Evolutionary conservation across 1,140 invertebrate genomes (phyloP).

Genomic region (Odontomachus brunneus): DNA sequence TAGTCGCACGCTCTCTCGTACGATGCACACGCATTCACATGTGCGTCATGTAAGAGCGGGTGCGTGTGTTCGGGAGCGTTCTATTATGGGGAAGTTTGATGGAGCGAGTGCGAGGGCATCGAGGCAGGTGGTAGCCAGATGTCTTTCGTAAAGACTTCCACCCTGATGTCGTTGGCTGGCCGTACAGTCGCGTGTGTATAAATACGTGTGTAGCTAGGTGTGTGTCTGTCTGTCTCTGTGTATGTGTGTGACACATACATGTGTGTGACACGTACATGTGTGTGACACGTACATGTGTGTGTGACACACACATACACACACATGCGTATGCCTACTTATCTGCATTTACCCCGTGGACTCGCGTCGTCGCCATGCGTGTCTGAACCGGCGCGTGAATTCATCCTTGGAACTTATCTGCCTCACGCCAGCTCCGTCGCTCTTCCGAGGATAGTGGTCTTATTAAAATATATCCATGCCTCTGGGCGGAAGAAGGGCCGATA

Average conservation of each 20-base stretch:
- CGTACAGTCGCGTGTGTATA: constrained; percentile 49
- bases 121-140: constrained; percentile 85
- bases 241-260: neutral
- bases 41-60: constrained; percentile 69
- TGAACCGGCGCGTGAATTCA: constrained; percentile 42
- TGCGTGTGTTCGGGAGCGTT: constrained; percentile 70
- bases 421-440: constrained; percentile 6
- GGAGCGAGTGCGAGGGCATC: constrained; percentile 79
- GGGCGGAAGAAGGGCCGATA: neutral
- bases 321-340: constrained; percentile 22
- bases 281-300: neutral
- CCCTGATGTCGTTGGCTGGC: constrained; percentile 75
- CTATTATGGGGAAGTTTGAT: constrained; percentile 71
- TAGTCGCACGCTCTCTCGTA: constrained; percentile 49
- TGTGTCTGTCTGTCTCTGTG: neutral
- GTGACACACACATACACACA: neutral
- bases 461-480: constrained; percentile 15
- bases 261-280: neutral
- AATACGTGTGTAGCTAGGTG: constrained; percentile 33
- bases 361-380: constrained; percentile 14
- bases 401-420: constrained; percentile 32
- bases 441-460: constrained; percentile 36
- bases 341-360: constrained; percentile 16
- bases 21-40: constrained; percentile 59
- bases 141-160: constrained; percentile 81